phyloP scores from a whole-genome alignment of 2,888 invertebrate species.

The Nesidiocoris tenuis region DNA sequence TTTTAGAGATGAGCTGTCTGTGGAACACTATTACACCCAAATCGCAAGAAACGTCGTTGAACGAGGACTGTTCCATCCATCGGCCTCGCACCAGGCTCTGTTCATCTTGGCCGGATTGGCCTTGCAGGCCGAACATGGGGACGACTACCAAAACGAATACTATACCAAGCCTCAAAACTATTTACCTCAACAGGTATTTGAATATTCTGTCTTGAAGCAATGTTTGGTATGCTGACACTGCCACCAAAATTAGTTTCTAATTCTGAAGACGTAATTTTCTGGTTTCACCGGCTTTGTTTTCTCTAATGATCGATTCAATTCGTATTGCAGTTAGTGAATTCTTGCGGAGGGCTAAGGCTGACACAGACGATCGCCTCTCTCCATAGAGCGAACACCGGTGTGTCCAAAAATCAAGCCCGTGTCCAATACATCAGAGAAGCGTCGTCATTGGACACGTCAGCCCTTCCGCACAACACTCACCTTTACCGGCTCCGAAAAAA shows the following conservation, averaged over 20 bases:
- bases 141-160: slow-evolving; percentile 56
- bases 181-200: slow-evolving; percentile 48
- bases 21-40: slow-evolving; percentile 93
- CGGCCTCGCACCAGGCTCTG: slow-evolving; percentile 67
- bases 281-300: no score
- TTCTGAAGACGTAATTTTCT: no score
- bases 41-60: slow-evolving; percentile 79
- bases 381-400: slow-evolving; percentile 77
- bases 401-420: slow-evolving; percentile 79
- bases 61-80: slow-evolving; percentile 59
- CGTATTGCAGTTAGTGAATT: slow-evolving; percentile 52
- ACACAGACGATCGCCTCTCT: slow-evolving; percentile 68
- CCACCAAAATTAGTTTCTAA: no score
- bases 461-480: slow-evolving; percentile 76
- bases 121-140: slow-evolving; percentile 89
- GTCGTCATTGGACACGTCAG: slow-evolving; percentile 55
- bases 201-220: no score
- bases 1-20: slow-evolving; percentile 78
- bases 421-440: slow-evolving; percentile 71
- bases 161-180: slow-evolving; percentile 45
- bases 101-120: slow-evolving; percentile 85
- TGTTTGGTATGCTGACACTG: no score
- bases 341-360: slow-evolving; percentile 54
- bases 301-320: no score
- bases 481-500: slow-evolving; percentile 76